These are phyloP conservation scores for Lerema accius DNA, from an alignment of 1,140 invertebrate species.

Conservation along the genomic window DNA sequence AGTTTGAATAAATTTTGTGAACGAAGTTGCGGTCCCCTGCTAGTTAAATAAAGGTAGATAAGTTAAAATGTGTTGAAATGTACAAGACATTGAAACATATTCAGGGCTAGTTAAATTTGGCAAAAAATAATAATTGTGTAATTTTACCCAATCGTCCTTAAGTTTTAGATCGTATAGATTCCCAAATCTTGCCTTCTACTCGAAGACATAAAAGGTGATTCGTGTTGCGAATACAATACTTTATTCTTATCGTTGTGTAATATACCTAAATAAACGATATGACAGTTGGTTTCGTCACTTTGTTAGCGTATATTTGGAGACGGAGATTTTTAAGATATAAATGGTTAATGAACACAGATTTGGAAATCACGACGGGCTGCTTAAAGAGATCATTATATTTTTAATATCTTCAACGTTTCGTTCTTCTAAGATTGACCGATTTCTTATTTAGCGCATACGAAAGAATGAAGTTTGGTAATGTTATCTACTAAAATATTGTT, in stretches of 20 bases:
- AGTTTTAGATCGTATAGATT: constrained; percentile 25
- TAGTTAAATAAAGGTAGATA: too few species aligned
- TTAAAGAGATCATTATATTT: constrained; percentile 1
- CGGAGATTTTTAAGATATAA: not conserved
- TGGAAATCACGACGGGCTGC: not conserved
- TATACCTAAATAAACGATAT: constrained; percentile 2
- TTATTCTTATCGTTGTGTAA: constrained; percentile 6
- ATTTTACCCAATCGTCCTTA: constrained; percentile 6
- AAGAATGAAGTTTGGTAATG: too few species aligned
- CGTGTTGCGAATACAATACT: constrained; percentile 9
- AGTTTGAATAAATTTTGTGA: too few species aligned
- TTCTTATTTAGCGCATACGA: too few species aligned
- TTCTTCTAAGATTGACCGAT: too few species aligned
- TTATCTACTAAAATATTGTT: too few species aligned
- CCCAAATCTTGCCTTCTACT: constrained; percentile 11
- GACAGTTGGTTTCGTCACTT: constrained; percentile 10
- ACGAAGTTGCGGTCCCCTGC: too few species aligned
- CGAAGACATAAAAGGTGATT: constrained; percentile 14
- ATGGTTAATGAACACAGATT: constrained; percentile 11
- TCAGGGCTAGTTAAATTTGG: not conserved
- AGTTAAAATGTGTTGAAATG: constrained; percentile 8
- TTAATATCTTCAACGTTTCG: not conserved
- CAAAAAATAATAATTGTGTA: constrained; percentile 1
- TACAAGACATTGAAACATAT: constrained; percentile 16
- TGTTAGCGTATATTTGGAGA: constrained; percentile 4